phyloP scores from a whole-genome alignment of 2,113 vertebrate species.

The Cathartes aura region DNA sequence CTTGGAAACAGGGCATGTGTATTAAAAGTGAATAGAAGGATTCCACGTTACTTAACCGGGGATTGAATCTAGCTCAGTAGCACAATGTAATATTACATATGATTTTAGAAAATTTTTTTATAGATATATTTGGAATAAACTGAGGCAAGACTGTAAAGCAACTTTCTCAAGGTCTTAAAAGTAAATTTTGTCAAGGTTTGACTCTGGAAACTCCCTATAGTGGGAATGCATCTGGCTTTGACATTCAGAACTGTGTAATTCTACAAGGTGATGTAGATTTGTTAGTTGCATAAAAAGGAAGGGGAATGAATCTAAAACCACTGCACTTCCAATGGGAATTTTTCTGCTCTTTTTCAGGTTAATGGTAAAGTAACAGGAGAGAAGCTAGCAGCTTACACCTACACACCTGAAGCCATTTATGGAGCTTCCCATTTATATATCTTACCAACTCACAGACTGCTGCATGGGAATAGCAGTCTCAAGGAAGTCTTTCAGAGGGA shows the following conservation, averaged over 20 bases:
- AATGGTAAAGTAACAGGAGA: conserved; percentile 85
- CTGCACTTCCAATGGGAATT: background rate
- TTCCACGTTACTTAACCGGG: background rate
- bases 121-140: background rate
- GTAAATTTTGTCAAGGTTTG: background rate
- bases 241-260: background rate
- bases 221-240: background rate
- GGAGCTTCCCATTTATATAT: conserved; percentile 89
- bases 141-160: background rate
- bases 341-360: conserved; percentile 74
- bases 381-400: conserved; percentile 87
- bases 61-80: background rate
- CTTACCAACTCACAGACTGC: conserved; percentile 86
- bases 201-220: background rate
- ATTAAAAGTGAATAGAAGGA: background rate
- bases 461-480: conserved; percentile 82
- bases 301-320: background rate
- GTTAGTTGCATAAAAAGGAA: background rate
- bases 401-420: conserved; percentile 88
- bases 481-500: conserved; percentile 77
- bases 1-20: background rate
- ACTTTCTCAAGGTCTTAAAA: background rate
- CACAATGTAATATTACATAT: background rate
- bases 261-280: background rate
- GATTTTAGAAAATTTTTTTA: background rate